A percentile compares a stretch with the other conserved stretches of the same genome.
These are phyloP conservation scores for Ataeniobius toweri DNA, from an alignment of 2,797 vertebrate genomes.

Conservation along the genomic window DNA sequence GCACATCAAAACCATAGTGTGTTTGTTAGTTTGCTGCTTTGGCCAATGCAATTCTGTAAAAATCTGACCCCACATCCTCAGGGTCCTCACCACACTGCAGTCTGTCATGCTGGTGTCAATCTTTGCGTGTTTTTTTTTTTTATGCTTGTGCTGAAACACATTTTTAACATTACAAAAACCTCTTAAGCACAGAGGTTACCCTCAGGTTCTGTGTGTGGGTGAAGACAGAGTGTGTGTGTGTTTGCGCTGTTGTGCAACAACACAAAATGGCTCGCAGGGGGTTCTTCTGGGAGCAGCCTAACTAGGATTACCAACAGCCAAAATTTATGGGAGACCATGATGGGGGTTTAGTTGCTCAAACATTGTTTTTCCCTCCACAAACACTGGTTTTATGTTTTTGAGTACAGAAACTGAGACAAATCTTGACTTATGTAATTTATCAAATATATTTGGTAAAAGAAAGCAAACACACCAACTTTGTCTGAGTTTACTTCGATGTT, in stretches of 20 bases:
- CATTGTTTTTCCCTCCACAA: constrained; percentile 44
- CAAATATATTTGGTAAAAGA: constrained; percentile 37
- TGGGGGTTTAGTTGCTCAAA: constrained; percentile 50
- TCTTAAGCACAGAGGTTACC: constrained; percentile 51
- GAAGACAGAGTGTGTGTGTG: constrained; percentile 31
- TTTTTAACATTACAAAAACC: constrained; percentile 57
- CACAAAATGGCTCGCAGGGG: constrained; percentile 39
- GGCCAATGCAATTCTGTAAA: constrained; percentile 34
- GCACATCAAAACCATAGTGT: constrained; percentile 42
- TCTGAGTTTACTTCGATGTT: constrained; percentile 1
- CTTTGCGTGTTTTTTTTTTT: constrained; percentile 9
- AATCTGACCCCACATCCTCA: constrained; percentile 36
- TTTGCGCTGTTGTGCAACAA: constrained; percentile 51
- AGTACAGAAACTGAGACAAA: constrained; percentile 23
- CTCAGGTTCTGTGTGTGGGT: constrained; percentile 40
- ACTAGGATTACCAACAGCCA: constrained; percentile 49
- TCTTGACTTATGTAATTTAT: constrained; percentile 26
- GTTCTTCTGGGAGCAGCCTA: constrained; percentile 31
- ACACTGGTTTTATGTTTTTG: constrained; percentile 39
- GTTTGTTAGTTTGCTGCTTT: constrained; percentile 58
- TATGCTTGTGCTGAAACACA: constrained; percentile 60
- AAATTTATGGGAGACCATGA: constrained; percentile 30
- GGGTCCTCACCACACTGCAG: constrained; percentile 47
- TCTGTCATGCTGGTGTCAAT: constrained; percentile 55
- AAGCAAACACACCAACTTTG: constrained; percentile 11